Evolutionary conservation across 1,140 invertebrate genomes (phyloP), one percentile per base, ranked within the genome.

Genomic region (Stegodyphus mimosarum): DNA sequence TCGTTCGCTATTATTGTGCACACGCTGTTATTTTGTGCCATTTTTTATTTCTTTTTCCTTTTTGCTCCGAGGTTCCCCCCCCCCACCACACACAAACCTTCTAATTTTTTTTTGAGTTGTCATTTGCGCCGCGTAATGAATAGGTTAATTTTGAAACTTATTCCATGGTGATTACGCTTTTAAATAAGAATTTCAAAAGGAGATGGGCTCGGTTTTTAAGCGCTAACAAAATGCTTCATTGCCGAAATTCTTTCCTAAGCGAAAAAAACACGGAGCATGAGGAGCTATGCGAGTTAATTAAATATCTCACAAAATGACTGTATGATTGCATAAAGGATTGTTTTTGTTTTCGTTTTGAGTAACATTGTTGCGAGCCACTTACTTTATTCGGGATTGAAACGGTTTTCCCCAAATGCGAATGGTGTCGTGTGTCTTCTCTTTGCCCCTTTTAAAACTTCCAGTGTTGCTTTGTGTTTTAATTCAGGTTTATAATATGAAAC

Each of bases 131-230:
- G 13, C 60, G 52, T 80, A 80, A 80, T 80, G 78, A 80, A 80
- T 80, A 71, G 78, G 78, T 71, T 80, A 80, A 80, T 80, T 80
- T 55, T 72, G 78, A 72, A 18, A 80, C 52, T 71, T 80, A 80
- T 71, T 66, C 48, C 33, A 15, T 17, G 18, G 69, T 71, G 67
- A 80, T 80, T 80, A 63, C 64, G 66, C 71, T 80, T 80, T 80
- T 80, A 71, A 53, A 80, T 55, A 9, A 69, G 33, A 79, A 70
- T 60, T 60, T 60, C 55, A 11, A 50, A 71, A 49, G 18, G 67
- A 79, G 66, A n/a, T n/a, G 2, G 17, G 10, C 50, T 48, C 15
- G 5, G 78, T 7, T 70, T 80, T 80, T 10, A 72, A 80, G 11
- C 48, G 66, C 48, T 60, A 80, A 53, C 69, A 18, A 80, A 70